Evolutionary conservation across 2,888 invertebrate genomes (phyloP), one percentile per base, ranked within the genome.

Genomic region (Drosophila kuntzei): DNA sequence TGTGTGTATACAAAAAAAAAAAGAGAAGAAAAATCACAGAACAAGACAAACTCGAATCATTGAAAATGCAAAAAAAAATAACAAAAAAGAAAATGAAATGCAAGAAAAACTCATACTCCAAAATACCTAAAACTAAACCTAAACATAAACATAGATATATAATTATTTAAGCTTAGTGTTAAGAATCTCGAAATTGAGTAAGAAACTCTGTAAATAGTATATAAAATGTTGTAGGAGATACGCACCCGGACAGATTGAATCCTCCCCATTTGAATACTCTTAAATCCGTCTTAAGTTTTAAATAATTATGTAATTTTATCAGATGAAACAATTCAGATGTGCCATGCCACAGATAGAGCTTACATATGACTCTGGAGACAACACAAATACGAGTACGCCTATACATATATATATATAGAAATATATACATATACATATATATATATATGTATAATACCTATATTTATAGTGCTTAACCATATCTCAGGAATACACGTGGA

Each of bases 271-370:
- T 59, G 29, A 64, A 64, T 49, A 69, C 74, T 59, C 43, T 55
- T 16, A 37, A 54, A 80, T 82, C 83, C 80, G 79, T 83, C 84
- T 77, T 64, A 62, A 46, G 59, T 71, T 59, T 57, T 43, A 51
- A 46, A 51, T 34, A 57, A 51, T 27, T 53, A 57, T 59, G 57
- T 53, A 60, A 66, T 62, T 65, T 69, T 67, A 69, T 57, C 63
- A 66, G 62, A 65, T 65, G 53, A 71, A 72, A 62, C 53, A 85
- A 89, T 89, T 89, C 89, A 84, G 79, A 82, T 82, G 89, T 89
- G 89, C 89, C 89, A 89, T 89, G 89, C 64, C 77, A 80, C 75
- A 77, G 71, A 65, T 57, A 67, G 64, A 68, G 59, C 53, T 69
- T 51, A 63, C 57, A 39, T 49, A 29, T 34, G 50, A 60, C 58